phyloP scores from a whole-genome alignment of 2,113 vertebrate genomes.

The Gopherus flavomarginatus region DNA sequence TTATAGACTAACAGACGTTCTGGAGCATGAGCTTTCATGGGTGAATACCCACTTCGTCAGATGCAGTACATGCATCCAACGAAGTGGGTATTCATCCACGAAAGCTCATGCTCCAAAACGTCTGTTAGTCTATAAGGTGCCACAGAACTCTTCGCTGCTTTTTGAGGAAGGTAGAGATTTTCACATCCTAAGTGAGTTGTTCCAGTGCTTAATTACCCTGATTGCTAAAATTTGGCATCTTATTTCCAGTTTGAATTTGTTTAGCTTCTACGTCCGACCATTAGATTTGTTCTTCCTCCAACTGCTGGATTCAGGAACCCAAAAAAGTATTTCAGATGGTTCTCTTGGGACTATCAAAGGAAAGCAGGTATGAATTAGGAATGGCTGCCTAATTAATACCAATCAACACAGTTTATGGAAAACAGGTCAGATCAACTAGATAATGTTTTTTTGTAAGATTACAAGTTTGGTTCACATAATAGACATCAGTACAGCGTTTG shows the following conservation, averaged over 20 bases:
- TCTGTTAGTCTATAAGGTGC: too few species aligned
- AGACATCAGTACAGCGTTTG: background rate
- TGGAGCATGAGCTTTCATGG: too few species aligned
- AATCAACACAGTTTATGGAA: background rate
- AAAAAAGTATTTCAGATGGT: background rate
- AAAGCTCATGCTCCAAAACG: too few species aligned
- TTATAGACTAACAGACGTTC: too few species aligned
- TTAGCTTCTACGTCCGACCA: background rate
- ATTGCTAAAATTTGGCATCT: background rate
- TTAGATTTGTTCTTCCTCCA: background rate
- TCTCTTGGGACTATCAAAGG: background rate
- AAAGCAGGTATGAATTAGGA: background rate
- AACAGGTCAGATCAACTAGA: accelerated
- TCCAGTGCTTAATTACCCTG: background rate
- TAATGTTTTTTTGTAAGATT: background rate
- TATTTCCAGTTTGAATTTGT: background rate
- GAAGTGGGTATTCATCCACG: too few species aligned
- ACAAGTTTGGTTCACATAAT: background rate
- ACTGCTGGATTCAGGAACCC: background rate
- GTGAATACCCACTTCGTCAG: too few species aligned
- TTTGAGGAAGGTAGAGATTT: accelerated
- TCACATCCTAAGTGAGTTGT: background rate
- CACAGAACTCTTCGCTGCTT: too few species aligned
- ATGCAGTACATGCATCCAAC: too few species aligned
- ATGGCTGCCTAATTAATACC: background rate